Evolutionary conservation across 2,797 vertebrate species (phyloP), one percentile per base, ranked within the genome.

Genomic region (Limosa lapponica): DNA sequence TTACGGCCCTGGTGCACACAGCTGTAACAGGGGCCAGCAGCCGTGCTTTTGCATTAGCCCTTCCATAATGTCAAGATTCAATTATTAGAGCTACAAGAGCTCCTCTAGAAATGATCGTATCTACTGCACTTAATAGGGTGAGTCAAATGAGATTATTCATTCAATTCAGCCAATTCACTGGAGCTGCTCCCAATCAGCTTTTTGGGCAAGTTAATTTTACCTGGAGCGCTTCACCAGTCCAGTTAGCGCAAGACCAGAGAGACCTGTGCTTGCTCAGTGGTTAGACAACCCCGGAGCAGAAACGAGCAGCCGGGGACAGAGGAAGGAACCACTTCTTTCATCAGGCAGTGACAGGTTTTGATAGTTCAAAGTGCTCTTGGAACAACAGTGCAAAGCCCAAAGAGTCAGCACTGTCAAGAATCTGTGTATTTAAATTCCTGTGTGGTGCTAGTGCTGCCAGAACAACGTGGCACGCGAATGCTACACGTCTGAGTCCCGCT

Each of bases 271-370:
- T 61, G 8, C 17, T 74, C 44, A 41, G 48, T 24, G 48, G 20
- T 22, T 32, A 36, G 39, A 36, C 28, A 80, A 11, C 25, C 13
- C 8, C 2, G 2, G 23, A 71, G 39, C 19, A 89, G 62, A 90
- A 89, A 62, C 0, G 1, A 77, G 36, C 46, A 72, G n/a, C 13
- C 2, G 1, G n/a, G 52, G 30, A 65, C 10, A 16, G 4, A 16
- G 23, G 20, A 82, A 69, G 12, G 30, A 24, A 49, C 22, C 23
- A 25, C 24, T 54, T 82, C 34, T 82, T 87, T 70, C 48, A n/a
- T 49, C 43, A 36, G 10, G 16, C 10, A 49, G 18, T 0, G 1
- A 25, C 3, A 44, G 13, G 5, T 72, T 84, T 36, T 9, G 1
- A 9, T 30, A 94, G 65, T 37, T 81, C 30, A 13, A 43, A 81